Evolutionary conservation across 2,113 vertebrate species (phyloP).

Genomic region (Oreotragus oreotragus): DNA sequence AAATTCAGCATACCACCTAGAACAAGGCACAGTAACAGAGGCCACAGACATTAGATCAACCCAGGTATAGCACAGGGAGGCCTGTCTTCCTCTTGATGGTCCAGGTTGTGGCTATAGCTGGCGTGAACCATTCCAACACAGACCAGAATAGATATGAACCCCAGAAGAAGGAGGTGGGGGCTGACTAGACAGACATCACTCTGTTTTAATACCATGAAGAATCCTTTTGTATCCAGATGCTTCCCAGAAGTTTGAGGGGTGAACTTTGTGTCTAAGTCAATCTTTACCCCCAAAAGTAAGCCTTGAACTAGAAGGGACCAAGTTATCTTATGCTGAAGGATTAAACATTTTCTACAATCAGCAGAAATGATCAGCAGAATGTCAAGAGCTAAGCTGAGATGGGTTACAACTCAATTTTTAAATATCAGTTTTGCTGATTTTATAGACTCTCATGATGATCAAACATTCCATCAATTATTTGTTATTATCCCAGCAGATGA

Average conservation of each 20-base stretch:
- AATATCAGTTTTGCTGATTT: slow-evolving; percentile 4
- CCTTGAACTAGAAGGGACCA: not conserved
- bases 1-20: not conserved
- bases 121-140: not conserved
- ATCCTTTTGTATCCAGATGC: not conserved
- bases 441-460: not conserved
- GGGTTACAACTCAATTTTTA: not conserved
- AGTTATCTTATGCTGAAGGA: not conserved
- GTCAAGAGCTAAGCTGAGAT: not conserved
- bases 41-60: not conserved
- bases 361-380: not conserved
- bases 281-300: not conserved
- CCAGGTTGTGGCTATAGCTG: not conserved
- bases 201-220: not conserved
- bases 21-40: not conserved
- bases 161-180: not conserved
- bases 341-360: not conserved
- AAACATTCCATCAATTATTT: not conserved
- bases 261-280: not conserved
- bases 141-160: not conserved
- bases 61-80: not conserved
- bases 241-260: not conserved
- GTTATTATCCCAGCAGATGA: not conserved
- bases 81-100: not conserved
- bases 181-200: not conserved